phyloP scores from a whole-genome alignment of 2,797 vertebrate genomes.

The Valencia hispanica region DNA sequence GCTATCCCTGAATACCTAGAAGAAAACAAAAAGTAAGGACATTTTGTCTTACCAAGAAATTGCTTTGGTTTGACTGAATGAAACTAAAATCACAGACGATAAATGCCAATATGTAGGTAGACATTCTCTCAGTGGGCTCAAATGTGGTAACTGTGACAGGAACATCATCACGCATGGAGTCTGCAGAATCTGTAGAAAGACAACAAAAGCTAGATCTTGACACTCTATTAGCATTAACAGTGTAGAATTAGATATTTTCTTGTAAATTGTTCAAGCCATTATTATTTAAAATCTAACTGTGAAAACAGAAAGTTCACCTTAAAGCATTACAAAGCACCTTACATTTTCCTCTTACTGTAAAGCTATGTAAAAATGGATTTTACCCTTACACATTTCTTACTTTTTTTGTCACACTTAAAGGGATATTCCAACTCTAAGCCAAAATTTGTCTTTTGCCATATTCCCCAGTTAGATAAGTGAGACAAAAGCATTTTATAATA shows the following conservation, averaged over 20 bases:
- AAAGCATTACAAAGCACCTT: not conserved
- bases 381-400: not conserved
- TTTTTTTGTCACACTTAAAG: not conserved
- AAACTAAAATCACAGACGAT: slow-evolving; percentile 83
- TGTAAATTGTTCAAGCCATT: slow-evolving; percentile 2
- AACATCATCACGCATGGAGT: accelerated
- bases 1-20: not conserved
- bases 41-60: slow-evolving; percentile 70
- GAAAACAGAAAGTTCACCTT: not conserved
- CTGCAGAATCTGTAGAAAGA: slow-evolving; percentile 43
- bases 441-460: too few relatives aligned
- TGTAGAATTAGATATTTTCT: not conserved
- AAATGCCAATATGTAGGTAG: slow-evolving; percentile 92
- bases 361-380: not conserved
- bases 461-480: too few relatives aligned
- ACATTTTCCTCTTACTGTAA: not conserved
- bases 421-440: too few relatives aligned
- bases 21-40: not conserved
- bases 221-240: slow-evolving; percentile 26
- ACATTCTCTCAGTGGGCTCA: slow-evolving; percentile 85
- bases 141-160: slow-evolving; percentile 77
- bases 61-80: accelerated
- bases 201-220: slow-evolving; percentile 26
- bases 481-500: too few relatives aligned
- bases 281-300: slow-evolving; percentile 17